A percentile compares a stretch with the other conserved stretches of the same genome.
Evolutionary conservation across 2,888 invertebrate species (phyloP).

Genomic region (Tetragonula carbonaria): DNA sequence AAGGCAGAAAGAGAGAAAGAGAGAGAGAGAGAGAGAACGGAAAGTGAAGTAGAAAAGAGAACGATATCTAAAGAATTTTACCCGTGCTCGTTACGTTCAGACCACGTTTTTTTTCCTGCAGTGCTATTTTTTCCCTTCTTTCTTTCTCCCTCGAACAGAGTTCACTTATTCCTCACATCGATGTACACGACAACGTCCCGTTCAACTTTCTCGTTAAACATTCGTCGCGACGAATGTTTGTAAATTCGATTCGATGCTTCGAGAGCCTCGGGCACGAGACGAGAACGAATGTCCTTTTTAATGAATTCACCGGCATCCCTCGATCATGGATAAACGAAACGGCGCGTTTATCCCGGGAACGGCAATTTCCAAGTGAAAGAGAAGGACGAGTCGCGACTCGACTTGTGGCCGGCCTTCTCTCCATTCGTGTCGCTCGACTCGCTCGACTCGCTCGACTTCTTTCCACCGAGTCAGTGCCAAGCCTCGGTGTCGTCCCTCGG

Average conservation of each 20-base stretch:
- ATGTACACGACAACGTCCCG: background rate
- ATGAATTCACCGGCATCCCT: conserved; percentile 7
- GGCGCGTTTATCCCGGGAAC: too few species aligned
- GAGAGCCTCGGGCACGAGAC: too few species aligned
- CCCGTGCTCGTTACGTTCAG: conserved; percentile 30
- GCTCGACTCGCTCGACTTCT: conserved; percentile 10
- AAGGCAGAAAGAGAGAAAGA: background rate
- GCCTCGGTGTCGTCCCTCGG: conserved; percentile 39
- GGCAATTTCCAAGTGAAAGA: conserved; percentile 13
- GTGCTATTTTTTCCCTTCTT: background rate
- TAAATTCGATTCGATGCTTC: background rate
- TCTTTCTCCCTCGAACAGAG: background rate
- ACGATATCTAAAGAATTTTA: conserved; percentile 24
- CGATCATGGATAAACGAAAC: background rate
- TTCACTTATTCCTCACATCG: conserved; percentile 1
- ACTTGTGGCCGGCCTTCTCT: background rate
- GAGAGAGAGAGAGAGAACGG: background rate
- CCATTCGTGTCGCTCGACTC: background rate
- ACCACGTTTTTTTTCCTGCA: conserved; percentile 13
- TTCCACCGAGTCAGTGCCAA: conserved; percentile 3
- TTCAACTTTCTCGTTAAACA: conserved; percentile 1
- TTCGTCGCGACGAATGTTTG: background rate
- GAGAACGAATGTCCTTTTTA: background rate
- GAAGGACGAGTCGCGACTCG: background rate
- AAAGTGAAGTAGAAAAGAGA: background rate